These are phyloP conservation scores for Halictus rubicundus DNA, from an alignment of 1,140 invertebrate genomes.

Conservation along the genomic window DNA sequence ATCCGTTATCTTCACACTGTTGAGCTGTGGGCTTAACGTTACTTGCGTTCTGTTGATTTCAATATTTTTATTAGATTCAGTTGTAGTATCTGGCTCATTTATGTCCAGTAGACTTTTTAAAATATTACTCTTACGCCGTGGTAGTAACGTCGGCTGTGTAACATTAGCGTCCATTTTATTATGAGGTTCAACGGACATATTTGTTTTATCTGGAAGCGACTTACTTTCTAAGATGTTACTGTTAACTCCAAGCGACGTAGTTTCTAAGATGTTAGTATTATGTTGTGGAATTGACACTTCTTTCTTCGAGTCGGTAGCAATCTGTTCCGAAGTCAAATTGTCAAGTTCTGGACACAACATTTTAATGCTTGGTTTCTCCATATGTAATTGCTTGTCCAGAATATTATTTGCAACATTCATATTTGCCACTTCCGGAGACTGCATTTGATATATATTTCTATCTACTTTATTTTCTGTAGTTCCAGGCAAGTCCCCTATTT, in stretches of 20 bases:
- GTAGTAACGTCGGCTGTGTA: background rate
- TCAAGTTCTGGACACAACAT: background rate
- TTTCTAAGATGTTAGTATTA: too few relatives aligned
- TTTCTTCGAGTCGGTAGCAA: background rate
- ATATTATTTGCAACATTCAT: background rate
- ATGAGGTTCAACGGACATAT: background rate
- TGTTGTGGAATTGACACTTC: too few relatives aligned
- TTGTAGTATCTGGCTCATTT: background rate
- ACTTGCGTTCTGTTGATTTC: background rate
- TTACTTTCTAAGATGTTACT: background rate
- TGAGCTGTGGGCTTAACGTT: background rate
- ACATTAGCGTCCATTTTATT: background rate
- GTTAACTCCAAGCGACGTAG: background rate
- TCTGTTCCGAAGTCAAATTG: background rate
- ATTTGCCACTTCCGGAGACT: background rate
- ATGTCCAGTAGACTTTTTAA: too few relatives aligned
- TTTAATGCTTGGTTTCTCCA: background rate
- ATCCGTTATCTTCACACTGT: background rate
- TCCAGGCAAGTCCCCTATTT: background rate
- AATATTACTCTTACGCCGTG: background rate
- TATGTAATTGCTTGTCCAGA: background rate
- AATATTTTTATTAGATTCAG: background rate
- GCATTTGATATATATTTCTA: background rate
- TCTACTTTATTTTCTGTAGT: background rate
- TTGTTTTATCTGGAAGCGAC: background rate